These are phyloP conservation scores for Anser cygnoides DNA, from an alignment of 2,113 vertebrate genomes.

Conservation along the genomic window DNA sequence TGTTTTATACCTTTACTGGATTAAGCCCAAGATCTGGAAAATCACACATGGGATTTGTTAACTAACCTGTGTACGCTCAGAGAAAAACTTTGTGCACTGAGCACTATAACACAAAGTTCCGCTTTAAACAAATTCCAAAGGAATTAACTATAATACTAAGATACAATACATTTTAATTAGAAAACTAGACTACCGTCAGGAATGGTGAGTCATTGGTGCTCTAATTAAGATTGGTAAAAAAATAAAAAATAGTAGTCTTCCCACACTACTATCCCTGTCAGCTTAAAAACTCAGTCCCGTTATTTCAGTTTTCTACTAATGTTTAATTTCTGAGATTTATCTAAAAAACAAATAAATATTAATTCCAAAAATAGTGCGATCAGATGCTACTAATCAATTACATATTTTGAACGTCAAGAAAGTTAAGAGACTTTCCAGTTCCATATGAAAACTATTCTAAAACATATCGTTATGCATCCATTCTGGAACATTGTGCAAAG, in stretches of 20 bases:
- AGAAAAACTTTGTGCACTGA: background rate
- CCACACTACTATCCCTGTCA: background rate
- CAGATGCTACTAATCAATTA: background rate
- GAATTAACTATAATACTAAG: background rate
- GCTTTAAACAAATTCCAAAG: background rate
- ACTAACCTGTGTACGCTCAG: background rate
- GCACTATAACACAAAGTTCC: background rate
- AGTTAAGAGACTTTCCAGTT: background rate
- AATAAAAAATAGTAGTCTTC: background rate
- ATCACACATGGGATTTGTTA: background rate
- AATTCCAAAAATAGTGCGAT: background rate
- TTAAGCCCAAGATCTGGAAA: background rate
- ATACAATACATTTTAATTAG: background rate
- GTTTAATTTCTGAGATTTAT: background rate
- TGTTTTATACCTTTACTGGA: background rate
- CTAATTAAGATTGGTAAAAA: background rate
- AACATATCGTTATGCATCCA: background rate
- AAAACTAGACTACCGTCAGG: background rate
- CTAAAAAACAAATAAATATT: background rate
- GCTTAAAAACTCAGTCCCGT: background rate
- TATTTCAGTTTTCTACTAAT: background rate
- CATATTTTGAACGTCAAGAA: rapidly evolving
- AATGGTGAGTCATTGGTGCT: background rate
- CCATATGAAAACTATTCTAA: background rate
- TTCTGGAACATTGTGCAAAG: background rate